phyloP scores from a whole-genome alignment of 1,140 invertebrate genomes.

The Arctopsyche grandis region DNA sequence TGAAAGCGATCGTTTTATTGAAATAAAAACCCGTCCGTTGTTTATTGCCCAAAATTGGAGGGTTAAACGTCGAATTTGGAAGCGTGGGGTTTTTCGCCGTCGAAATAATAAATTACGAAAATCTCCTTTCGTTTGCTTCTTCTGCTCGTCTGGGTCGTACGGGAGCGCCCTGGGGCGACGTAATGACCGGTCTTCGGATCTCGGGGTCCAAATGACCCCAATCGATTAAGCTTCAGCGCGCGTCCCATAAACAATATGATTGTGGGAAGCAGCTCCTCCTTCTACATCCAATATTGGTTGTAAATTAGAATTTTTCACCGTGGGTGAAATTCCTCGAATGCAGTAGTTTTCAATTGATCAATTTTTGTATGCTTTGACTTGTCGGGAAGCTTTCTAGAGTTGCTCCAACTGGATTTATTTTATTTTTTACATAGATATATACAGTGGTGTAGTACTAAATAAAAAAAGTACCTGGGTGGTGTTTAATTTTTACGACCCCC shows the following conservation, averaged over 20 bases:
- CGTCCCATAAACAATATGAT: neutral
- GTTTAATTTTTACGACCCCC: no score
- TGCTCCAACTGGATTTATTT: no score
- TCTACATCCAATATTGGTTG: no score
- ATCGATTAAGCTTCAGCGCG: neutral
- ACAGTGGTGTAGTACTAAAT: no score
- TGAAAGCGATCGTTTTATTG: neutral
- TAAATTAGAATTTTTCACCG: neutral
- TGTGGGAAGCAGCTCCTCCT: neutral
- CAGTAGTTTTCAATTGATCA: slow-evolving; percentile 1
- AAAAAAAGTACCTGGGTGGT: no score
- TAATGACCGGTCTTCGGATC: neutral
- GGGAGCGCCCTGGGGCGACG: neutral
- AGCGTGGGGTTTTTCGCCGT: neutral
- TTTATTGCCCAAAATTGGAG: slow-evolving; percentile 21
- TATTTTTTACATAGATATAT: no score
- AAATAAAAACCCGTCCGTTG: neutral
- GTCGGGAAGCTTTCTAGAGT: no score
- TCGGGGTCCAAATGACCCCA: neutral
- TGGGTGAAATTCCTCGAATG: neutral
- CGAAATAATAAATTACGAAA: neutral
- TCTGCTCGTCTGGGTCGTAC: neutral
- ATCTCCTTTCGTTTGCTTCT: neutral
- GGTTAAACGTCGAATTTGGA: neutral
- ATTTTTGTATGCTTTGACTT: neutral